A percentile compares a stretch with the other conserved stretches of the same genome.
phyloP scores from a whole-genome alignment of 2,113 vertebrate species.

The Xenus cinereus region DNA sequence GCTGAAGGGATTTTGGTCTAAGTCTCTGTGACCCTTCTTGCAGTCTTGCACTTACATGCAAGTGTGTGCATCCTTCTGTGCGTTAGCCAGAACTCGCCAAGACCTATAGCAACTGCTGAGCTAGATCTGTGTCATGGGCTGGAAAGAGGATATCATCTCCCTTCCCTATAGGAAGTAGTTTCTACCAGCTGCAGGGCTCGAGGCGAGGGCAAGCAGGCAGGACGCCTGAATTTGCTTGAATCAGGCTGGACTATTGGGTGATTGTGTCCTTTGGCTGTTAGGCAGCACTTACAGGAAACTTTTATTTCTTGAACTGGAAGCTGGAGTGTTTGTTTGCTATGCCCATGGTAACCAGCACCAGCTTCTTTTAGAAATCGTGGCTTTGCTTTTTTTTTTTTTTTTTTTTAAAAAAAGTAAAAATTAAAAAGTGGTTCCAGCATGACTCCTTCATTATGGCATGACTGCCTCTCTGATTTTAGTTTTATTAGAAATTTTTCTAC shows the following conservation, averaged over 20 bases:
- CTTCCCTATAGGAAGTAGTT: neutral
- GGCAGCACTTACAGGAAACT: neutral
- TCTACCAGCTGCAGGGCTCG: neutral
- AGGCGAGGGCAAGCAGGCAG: neutral
- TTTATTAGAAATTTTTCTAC: neutral
- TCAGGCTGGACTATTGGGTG: neutral
- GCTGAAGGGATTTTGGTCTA: neutral
- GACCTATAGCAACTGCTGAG: neutral
- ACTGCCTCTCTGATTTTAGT: neutral
- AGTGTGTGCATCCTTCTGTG: neutral
- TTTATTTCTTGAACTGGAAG: neutral
- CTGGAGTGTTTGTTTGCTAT: neutral
- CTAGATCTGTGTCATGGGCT: neutral
- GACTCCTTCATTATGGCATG: neutral
- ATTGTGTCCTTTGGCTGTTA: neutral
- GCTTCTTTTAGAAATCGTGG: neutral
- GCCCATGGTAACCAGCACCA: neutral
- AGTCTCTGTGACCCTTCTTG: neutral
- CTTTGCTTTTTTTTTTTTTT: neutral
- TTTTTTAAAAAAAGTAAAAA: neutral
- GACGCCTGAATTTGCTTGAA: neutral
- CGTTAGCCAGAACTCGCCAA: neutral
- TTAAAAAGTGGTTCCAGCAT: neutral
- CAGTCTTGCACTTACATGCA: neutral
- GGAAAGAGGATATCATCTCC: neutral